A percentile compares a stretch with the other conserved stretches of the same genome.
phyloP scores from a whole-genome alignment of 1,140 invertebrate genomes.

The Chrysomallon squamiferum region DNA sequence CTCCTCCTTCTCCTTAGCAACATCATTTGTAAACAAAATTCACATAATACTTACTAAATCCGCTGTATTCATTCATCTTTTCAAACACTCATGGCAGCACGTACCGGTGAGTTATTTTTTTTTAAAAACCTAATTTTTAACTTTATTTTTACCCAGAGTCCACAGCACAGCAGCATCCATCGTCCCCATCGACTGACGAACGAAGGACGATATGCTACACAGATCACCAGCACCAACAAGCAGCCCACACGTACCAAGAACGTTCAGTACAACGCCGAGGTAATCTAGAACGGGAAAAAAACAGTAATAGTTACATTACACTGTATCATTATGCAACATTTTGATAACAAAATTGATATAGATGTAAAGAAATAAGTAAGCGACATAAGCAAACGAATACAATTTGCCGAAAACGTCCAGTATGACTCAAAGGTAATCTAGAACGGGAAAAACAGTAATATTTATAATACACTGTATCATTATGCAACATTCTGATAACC shows the following conservation, averaged over 20 bases:
- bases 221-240: slow-evolving; percentile 6
- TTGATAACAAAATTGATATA: no score
- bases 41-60: neutral
- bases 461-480: neutral
- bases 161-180: slow-evolving; percentile 27
- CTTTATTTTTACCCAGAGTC: no score
- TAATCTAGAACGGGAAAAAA: no score
- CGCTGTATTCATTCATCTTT: slow-evolving; percentile 2
- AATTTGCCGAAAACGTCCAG: no score
- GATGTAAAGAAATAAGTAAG: no score
- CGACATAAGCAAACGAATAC: no score
- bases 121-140: no score
- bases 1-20: neutral
- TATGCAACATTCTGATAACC: no score
- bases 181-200: slow-evolving; percentile 18
- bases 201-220: slow-evolving; percentile 18
- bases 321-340: neutral
- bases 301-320: no score
- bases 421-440: neutral
- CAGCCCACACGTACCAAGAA: slow-evolving; percentile 11
- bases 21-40: neutral
- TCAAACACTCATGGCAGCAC: neutral
- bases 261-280: slow-evolving; percentile 13
- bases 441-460: no score
- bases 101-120: neutral